Evolutionary conservation across 1,140 invertebrate genomes (phyloP).

Genomic region (Goniozus legneri): DNA sequence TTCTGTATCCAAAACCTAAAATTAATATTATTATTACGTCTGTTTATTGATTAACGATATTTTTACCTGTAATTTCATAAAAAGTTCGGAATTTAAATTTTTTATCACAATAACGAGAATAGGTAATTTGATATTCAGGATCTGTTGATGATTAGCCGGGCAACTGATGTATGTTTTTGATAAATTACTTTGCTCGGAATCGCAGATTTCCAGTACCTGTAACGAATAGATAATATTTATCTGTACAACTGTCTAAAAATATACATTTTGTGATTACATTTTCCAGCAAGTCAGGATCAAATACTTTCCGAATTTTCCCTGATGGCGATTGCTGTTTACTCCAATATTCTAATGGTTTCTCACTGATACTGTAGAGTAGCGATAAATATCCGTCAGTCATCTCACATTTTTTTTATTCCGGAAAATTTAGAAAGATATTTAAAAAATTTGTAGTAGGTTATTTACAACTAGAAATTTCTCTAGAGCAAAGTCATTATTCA

Average conservation of each 20-base stretch:
- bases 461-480: not conserved
- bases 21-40: conserved; percentile 12
- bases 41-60: not conserved
- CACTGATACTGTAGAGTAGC: conserved; percentile 27
- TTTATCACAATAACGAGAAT: conserved; percentile 35
- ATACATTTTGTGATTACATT: conserved; percentile 20
- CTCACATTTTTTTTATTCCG: not conserved
- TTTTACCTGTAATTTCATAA: conserved; percentile 32
- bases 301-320: conserved; percentile 24
- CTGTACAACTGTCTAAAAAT: not conserved
- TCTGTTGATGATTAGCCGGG: conserved; percentile 20
- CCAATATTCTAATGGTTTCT: conserved; percentile 38
- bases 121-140: conserved; percentile 30
- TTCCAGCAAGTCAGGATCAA: conserved; percentile 34
- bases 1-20: conserved; percentile 24
- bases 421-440: conserved; percentile 6
- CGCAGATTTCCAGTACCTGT: conserved; percentile 38
- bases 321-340: conserved; percentile 27
- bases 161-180: conserved; percentile 32
- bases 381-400: conserved; percentile 33
- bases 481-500: not conserved
- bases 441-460: conserved; percentile 19
- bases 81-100: conserved; percentile 19
- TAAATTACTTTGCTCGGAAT: conserved; percentile 19
- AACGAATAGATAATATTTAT: conserved; percentile 3